A percentile compares a stretch with the other conserved stretches of the same genome.
These are phyloP conservation scores for Glyphotaelius pellucidus DNA, from an alignment of 2,888 invertebrate species.

Conservation along the genomic window DNA sequence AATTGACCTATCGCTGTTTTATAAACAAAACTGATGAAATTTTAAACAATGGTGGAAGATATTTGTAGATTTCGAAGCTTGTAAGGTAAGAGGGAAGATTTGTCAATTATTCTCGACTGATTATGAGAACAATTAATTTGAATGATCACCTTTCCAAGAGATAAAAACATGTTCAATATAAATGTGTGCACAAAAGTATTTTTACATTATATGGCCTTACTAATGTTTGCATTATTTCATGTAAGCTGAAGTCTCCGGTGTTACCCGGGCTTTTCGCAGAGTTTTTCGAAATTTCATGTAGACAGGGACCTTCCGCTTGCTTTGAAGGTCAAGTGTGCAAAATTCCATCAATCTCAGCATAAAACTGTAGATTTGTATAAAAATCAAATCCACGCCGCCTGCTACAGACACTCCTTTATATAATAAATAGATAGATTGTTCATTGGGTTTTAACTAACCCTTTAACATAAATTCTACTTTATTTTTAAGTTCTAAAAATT, in stretches of 20 bases:
- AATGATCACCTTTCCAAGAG: neutral
- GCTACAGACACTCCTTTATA: neutral
- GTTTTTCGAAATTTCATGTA: too few species aligned
- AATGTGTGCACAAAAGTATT: neutral
- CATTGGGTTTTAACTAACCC: neutral
- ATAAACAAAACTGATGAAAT: neutral
- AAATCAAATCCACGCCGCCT: too few species aligned
- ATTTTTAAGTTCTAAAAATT: too few species aligned
- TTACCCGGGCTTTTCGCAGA: too few species aligned
- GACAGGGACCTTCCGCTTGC: too few species aligned
- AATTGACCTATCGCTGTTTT: neutral
- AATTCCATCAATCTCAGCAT: too few species aligned
- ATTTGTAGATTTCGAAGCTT: neutral
- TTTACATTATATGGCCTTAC: neutral
- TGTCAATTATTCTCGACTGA: neutral
- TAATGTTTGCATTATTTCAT: neutral
- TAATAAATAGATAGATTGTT: too few species aligned
- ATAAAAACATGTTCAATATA: neutral
- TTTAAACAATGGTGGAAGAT: neutral
- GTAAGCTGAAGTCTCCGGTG: too few species aligned
- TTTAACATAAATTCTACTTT: too few species aligned
- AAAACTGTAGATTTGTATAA: too few species aligned
- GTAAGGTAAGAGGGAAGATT: neutral
- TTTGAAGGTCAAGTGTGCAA: too few species aligned
- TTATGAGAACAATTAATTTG: neutral